Evolutionary conservation across 2,113 vertebrate species (phyloP).

Genomic region (Tupaia chinensis): DNA sequence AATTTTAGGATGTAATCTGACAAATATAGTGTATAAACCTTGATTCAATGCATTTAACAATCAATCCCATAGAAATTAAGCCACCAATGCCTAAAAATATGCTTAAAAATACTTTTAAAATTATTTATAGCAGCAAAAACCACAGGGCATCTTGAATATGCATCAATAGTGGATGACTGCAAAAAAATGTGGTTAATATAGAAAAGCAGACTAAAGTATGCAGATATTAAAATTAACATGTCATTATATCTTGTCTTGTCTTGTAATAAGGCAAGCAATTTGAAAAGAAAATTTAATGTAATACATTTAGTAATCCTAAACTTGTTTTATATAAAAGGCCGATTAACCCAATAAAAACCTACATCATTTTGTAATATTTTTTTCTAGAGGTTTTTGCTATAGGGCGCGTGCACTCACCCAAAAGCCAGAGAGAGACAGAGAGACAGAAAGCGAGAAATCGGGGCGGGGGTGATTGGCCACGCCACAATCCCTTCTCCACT

Average conservation of each 20-base stretch:
- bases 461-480: too few relatives aligned
- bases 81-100: not conserved
- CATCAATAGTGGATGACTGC: not conserved
- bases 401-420: too few relatives aligned
- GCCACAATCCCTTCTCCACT: too few relatives aligned
- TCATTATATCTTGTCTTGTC: conserved; percentile 45
- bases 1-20: conserved; percentile 29
- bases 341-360: not conserved
- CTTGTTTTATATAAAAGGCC: not conserved
- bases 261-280: not conserved
- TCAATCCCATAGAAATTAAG: not conserved
- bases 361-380: not conserved
- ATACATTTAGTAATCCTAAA: not conserved
- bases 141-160: not conserved
- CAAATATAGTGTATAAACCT: not conserved
- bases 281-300: conserved; percentile 43
- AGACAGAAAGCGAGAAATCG: too few relatives aligned
- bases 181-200: not conserved
- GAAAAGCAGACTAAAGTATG: not conserved
- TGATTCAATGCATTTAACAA: not conserved
- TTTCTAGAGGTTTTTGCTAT: too few relatives aligned
- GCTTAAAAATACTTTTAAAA: conserved; percentile 1
- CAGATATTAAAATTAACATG: conserved; percentile 1
- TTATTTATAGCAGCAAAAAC: conserved; percentile 7
- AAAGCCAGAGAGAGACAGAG: too few relatives aligned